phyloP scores from a whole-genome alignment of 2,888 invertebrate genomes.

The Camponotus fellah region DNA sequence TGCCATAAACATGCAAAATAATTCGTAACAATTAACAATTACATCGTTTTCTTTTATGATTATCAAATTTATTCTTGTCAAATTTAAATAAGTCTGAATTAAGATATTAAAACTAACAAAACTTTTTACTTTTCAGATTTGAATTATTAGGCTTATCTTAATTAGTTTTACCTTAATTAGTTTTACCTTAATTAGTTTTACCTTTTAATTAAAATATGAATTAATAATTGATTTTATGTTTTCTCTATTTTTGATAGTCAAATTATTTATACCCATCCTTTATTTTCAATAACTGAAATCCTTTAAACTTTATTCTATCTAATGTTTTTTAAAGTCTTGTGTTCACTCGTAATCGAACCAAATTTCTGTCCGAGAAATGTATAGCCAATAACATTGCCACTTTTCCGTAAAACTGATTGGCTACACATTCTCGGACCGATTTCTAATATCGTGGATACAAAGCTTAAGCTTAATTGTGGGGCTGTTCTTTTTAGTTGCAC shows the following conservation, averaged over 20 bases:
- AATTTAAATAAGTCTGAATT: neutral
- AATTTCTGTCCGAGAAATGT: no score
- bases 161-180: neutral
- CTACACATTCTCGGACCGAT: no score
- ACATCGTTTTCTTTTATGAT: neutral
- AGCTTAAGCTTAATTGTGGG: no score
- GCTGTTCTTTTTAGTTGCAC: no score
- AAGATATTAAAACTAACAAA: neutral
- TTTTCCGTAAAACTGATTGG: no score
- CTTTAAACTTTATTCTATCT: neutral
- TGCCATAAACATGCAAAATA: constrained; percentile 6
- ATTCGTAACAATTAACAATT: constrained; percentile 1
- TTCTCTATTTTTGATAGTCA: neutral
- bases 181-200: neutral
- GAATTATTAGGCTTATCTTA: neutral
- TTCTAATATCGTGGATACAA: no score
- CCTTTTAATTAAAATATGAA: neutral
- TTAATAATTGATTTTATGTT: neutral
- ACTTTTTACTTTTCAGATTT: neutral
- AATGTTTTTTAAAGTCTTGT: no score
- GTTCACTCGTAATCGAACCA: no score
- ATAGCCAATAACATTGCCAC: no score
- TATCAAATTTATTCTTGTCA: neutral
- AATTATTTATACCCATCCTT: neutral
- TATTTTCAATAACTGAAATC: neutral